phyloP scores from a whole-genome alignment of 2,888 invertebrate species.

The Drosophila melanosoma region DNA sequence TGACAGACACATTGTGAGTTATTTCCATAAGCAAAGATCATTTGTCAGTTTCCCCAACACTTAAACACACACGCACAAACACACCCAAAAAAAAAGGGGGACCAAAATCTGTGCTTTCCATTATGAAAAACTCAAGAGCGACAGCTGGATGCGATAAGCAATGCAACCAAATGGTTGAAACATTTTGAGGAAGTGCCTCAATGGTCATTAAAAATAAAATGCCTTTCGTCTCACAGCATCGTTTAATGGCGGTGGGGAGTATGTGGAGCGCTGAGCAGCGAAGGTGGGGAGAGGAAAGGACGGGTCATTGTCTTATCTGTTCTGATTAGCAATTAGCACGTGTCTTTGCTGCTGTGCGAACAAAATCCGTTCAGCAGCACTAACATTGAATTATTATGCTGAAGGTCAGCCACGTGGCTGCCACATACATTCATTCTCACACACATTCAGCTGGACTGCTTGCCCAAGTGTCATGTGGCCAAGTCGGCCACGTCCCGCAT shows the following conservation, averaged over 20 bases:
- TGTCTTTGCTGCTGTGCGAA: conserved; percentile 53
- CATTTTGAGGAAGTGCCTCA: conserved; percentile 36
- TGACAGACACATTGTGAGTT: conserved; percentile 41
- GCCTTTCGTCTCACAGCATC: conserved; percentile 58
- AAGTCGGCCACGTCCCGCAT: conserved; percentile 63
- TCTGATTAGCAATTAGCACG: conserved; percentile 78
- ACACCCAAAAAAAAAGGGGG: background rate
- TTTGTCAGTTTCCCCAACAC: conserved; percentile 56
- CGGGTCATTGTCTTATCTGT: conserved; percentile 58
- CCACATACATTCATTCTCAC: conserved; percentile 7
- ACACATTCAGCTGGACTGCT: conserved; percentile 3
- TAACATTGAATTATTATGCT: conserved; percentile 74
- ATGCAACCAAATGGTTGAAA: conserved; percentile 15
- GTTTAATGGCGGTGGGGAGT: conserved; percentile 44
- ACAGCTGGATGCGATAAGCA: conserved; percentile 49
- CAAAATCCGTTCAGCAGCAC: conserved; percentile 33
- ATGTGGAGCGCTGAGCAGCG: background rate
- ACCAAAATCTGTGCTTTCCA: conserved; percentile 54
- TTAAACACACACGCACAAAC: background rate
- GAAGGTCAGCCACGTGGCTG: conserved; percentile 69
- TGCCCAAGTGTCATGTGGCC: conserved; percentile 10
- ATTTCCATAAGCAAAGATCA: conserved; percentile 69
- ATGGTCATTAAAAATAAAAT: conserved; percentile 55
- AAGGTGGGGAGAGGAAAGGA: background rate
- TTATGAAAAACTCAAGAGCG: conserved; percentile 49